These are phyloP conservation scores for Ametastegia equiseti DNA, from an alignment of 2,888 invertebrate species.

Conservation along the genomic window DNA sequence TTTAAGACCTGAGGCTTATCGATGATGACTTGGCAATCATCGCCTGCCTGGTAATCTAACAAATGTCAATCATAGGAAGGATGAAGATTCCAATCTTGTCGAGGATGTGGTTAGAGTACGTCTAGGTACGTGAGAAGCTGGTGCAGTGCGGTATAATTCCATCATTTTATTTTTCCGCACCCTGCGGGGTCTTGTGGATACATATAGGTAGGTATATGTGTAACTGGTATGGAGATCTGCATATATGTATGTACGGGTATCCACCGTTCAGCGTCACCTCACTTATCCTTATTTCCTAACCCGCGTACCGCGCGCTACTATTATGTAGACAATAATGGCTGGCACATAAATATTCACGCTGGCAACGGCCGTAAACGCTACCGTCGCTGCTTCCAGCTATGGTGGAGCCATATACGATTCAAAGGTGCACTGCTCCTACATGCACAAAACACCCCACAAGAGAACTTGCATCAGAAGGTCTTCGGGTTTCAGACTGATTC, in stretches of 20 bases:
- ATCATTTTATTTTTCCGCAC: background rate
- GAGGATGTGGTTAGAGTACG: background rate
- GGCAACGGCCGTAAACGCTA: constrained; percentile 72
- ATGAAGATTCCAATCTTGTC: too few species aligned
- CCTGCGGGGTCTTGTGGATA: background rate
- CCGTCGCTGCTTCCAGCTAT: constrained; percentile 61
- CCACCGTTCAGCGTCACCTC: constrained; percentile 47
- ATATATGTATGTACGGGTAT: constrained; percentile 10
- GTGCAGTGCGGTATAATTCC: background rate
- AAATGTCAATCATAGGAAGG: too few species aligned
- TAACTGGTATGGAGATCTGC: background rate
- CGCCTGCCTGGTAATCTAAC: too few species aligned
- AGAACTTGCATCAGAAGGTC: background rate
- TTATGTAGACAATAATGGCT: constrained; percentile 73
- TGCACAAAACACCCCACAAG: constrained; percentile 4
- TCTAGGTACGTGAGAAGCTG: background rate
- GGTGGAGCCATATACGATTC: background rate
- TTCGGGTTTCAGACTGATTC: background rate
- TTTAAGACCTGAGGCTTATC: too few species aligned
- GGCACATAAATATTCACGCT: constrained; percentile 74
- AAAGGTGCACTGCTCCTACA: background rate
- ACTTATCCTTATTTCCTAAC: constrained; percentile 61
- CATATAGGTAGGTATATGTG: background rate
- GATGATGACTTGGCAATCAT: too few species aligned
- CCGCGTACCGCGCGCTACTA: constrained; percentile 56